Conservation (phyloP, 2,113 vertebrate genomes). For the Solea solea region DNA sequence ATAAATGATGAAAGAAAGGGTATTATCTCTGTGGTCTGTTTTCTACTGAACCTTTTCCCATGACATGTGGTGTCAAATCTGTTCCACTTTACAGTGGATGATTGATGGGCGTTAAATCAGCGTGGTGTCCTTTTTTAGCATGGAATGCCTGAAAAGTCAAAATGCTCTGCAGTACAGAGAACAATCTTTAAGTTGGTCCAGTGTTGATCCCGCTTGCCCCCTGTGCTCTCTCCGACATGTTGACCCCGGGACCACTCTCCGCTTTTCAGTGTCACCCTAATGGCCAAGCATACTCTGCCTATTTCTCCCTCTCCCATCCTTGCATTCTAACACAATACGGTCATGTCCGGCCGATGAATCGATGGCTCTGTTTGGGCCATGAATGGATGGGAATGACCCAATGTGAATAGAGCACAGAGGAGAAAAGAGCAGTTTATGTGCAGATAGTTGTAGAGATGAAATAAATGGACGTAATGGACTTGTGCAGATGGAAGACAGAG, state of each 20-base stretch:
- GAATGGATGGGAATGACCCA: slow-evolving; percentile 62
- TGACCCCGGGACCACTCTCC: slow-evolving; percentile 58
- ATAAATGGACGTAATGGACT: slow-evolving; percentile 66
- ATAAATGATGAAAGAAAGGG: neutral
- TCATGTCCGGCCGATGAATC: slow-evolving; percentile 76
- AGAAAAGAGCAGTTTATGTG: slow-evolving; percentile 66
- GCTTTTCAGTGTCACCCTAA: slow-evolving; percentile 52
- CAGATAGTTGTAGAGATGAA: slow-evolving; percentile 50
- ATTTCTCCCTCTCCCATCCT: slow-evolving; percentile 55
- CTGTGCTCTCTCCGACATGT: slow-evolving; percentile 27
- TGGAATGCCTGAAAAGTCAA: slow-evolving; percentile 35
- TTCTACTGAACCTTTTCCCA: slow-evolving; percentile 52
- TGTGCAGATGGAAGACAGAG: slow-evolving; percentile 74
- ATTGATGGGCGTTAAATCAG: slow-evolving; percentile 51
- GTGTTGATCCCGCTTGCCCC: slow-evolving; percentile 22
- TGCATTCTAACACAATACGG: slow-evolving; percentile 72
- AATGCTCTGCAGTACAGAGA: slow-evolving; percentile 36
- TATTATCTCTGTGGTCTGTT: slow-evolving; percentile 5
- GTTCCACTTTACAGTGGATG: slow-evolving; percentile 46
- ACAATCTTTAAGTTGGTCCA: slow-evolving; percentile 29
- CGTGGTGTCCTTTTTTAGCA: slow-evolving; percentile 24
- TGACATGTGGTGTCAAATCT: slow-evolving; percentile 48
- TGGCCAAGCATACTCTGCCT: slow-evolving; percentile 20
- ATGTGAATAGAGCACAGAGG: slow-evolving; percentile 45
- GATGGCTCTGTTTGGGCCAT: slow-evolving; percentile 66